Base-by-base conservation (phyloP, 2,888 invertebrate species). In the Drosophila tanythrix region DNA sequence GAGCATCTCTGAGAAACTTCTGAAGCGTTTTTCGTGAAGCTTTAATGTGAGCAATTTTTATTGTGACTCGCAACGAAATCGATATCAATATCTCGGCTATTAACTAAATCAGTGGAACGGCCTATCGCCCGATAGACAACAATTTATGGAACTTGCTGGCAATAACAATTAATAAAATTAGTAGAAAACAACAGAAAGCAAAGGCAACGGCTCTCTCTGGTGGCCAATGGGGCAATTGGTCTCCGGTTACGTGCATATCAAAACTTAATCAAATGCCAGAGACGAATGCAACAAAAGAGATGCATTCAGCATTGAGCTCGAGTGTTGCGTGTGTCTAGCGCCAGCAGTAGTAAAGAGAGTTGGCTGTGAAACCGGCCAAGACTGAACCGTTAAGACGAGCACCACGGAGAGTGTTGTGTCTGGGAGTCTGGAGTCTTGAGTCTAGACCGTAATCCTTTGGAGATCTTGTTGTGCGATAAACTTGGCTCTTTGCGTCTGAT, bases 111-210 rank as follows among this genome's bases (percentile, higher is more conserved):
- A 83, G 89, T 88, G 87, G 75, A 85, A 79, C 87, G 79, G 55
- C 77, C 83, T 70, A 85, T 82, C 88, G 62, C 57, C 53, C 64
- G 55, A 60, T 63, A 58, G 77, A 74, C 74, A 72, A 73, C 46
- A 85, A 91, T 90, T 90, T 90, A 91, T 91, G 82, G 81, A 79
- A 82, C 78, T 83, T 70, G 81, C 78, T 46, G 69, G 84, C 91
- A 91, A 91, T 90, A 91, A 91, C 91, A 90, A 90, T 90, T 90
- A 90, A 90, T 90, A 91, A 90, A 89, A 89, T 82, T 89, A 79
- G 73, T 74, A 71, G 67, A 70, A 70, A 60, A 60, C 27, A 70
- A 35, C 46, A 62, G 71, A 18, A 59, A 56, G 33, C 38, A 15
- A 36, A 65, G 35, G 27, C 67, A 60, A 21, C 21, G 21, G 50